phyloP scores from a whole-genome alignment of 2,113 vertebrate species.

The Elaphurus davidianus region DNA sequence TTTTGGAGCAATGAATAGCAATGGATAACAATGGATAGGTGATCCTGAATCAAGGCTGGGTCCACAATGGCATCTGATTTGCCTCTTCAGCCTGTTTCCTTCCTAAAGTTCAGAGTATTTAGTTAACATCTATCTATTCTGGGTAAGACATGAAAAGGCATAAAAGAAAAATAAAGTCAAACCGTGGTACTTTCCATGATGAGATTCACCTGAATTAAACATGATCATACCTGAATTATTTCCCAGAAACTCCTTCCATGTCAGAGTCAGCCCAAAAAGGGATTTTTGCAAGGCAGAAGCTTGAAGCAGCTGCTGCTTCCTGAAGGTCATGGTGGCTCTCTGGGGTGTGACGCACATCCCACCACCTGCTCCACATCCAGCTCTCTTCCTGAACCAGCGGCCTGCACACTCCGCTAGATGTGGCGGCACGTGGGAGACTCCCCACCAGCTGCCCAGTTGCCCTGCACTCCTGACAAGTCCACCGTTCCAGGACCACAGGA shows the following conservation, averaged over 20 bases:
- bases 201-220: background rate
- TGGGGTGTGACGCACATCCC: background rate
- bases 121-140: background rate
- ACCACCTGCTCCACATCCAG: no score
- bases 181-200: background rate
- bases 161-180: background rate
- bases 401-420: rapidly evolving
- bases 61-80: no score
- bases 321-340: background rate
- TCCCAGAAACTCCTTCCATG: background rate
- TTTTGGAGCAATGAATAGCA: background rate
- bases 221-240: background rate
- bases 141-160: background rate
- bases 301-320: background rate
- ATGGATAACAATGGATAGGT: background rate
- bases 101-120: background rate
- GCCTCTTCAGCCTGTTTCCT: background rate
- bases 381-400: background rate
- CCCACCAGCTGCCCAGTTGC: background rate
- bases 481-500: background rate
- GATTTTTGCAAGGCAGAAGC: background rate
- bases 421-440: rapidly evolving
- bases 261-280: background rate
- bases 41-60: background rate
- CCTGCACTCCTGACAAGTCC: background rate